Conservation (phyloP, 1,140 invertebrate species). For the Streblospio benedicti region DNA sequence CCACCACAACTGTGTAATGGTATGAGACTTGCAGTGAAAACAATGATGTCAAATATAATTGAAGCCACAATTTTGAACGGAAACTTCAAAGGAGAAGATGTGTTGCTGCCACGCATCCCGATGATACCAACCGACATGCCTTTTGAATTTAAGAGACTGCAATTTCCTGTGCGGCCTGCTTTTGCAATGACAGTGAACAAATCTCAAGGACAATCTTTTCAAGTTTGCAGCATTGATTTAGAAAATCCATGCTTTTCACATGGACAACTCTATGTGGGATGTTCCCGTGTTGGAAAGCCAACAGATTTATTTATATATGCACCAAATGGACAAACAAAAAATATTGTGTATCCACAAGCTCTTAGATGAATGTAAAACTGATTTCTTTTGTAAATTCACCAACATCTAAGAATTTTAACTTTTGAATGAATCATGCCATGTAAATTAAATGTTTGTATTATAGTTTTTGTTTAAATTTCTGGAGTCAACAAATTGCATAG, state of each 20-base stretch:
- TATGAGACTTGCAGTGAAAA: conserved; percentile 5
- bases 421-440: no score
- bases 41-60: conserved; percentile 28
- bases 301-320: background rate
- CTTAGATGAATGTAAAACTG: no score
- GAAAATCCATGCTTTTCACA: conserved; percentile 23
- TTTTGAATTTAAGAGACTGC: conserved; percentile 47
- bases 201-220: conserved; percentile 49
- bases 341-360: background rate
- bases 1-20: conserved; percentile 26
- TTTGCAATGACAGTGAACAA: conserved; percentile 55
- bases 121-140: conserved; percentile 24
- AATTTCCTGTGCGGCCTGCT: conserved; percentile 49
- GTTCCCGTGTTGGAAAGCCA: conserved; percentile 23
- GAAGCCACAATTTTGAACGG: conserved; percentile 44
- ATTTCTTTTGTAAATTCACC: no score
- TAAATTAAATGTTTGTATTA: no score
- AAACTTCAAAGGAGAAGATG: conserved; percentile 45
- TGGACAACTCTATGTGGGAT: conserved; percentile 34
- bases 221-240: conserved; percentile 26
- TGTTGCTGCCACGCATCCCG: conserved; percentile 25
- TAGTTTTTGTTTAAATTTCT: no score
- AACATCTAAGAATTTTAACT: no score
- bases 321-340: background rate
- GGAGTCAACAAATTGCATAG: no score